Evolutionary conservation across 2,113 vertebrate species (phyloP), one percentile per base, ranked within the genome.

Genomic region (Neopipo cinnamomea): DNA sequence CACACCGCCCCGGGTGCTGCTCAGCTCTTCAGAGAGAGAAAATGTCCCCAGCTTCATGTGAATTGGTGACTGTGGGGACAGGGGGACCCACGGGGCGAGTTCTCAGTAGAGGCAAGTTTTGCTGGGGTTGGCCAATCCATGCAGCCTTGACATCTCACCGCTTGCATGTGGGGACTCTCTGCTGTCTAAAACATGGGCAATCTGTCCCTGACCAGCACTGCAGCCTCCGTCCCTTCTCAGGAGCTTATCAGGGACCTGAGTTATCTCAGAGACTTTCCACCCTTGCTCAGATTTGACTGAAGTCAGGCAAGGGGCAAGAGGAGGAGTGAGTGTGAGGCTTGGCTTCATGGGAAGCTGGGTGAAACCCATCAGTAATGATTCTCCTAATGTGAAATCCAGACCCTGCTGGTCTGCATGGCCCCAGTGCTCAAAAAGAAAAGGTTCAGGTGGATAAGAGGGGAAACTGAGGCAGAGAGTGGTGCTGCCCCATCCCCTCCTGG

Each of bases 271-370:
- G 47, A 55, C 86, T 96, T 95, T 88, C 76, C 83, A 95, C 68
- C 96, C 86, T 68, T 50, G 83, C 68, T 91, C 55, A 88, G 67
- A 91, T 94, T 85, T 72, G 82, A 42, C 79, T 89, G 73, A 94
- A 95, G 84, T 84, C 91, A 92, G 82, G 71, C 82, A 50, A 91
- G 86, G 50, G 83, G 72, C 9, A 37, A 84, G 91, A 90, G 86
- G 82, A 90, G 82, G 83, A 80, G 83, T 13, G n/a, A 86, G 63
- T 1, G 2, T 39, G 66, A 91, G 55, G 17, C 37, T 94, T 61
- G 33, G 66, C 47, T 91, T 79, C 30, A 3, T 8, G 61, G 78
- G 90, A 80, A 85, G 87, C 37, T 2, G 11, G 18, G 76, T 88
- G 61, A 95, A 91, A 71, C 35, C 76, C 18, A 2, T 77, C 85